Evolutionary conservation across 2,113 vertebrate species (phyloP).

Genomic region (Epinephelus moara): DNA sequence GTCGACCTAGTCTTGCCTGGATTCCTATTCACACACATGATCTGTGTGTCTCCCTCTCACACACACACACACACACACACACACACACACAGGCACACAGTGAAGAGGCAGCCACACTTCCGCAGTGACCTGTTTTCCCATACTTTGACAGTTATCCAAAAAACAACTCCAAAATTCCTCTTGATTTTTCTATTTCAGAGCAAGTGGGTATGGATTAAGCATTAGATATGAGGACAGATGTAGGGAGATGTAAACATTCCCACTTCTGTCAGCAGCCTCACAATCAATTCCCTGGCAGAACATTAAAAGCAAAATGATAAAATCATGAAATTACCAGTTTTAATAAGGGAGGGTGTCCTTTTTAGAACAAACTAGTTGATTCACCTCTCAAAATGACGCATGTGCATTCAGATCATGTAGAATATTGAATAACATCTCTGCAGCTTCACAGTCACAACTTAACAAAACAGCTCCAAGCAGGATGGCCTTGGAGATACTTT

Average conservation of each 20-base stretch:
- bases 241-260: slow-evolving; percentile 80
- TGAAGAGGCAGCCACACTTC: slow-evolving; percentile 54
- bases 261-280: slow-evolving; percentile 68
- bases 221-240: slow-evolving; percentile 74
- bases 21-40: slow-evolving; percentile 58
- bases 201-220: slow-evolving; percentile 75
- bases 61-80: slow-evolving; percentile 33
- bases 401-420: slow-evolving; percentile 31
- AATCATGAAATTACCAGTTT: slow-evolving; percentile 34
- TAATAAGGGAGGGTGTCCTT: slow-evolving; percentile 12
- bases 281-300: slow-evolving; percentile 68
- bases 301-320: slow-evolving; percentile 44
- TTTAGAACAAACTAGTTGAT: slow-evolving; percentile 10
- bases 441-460: slow-evolving; percentile 50
- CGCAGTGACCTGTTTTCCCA: slow-evolving; percentile 81
- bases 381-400: slow-evolving; percentile 29
- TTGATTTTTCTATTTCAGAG: slow-evolving; percentile 75
- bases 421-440: slow-evolving; percentile 35
- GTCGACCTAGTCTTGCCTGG: slow-evolving; percentile 66
- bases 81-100: slow-evolving; percentile 7
- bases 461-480: slow-evolving; percentile 58
- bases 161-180: slow-evolving; percentile 82
- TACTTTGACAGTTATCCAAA: slow-evolving; percentile 80
- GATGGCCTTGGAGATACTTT: slow-evolving; percentile 33
- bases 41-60: slow-evolving; percentile 7